Evolutionary conservation across 2,888 invertebrate species (phyloP).

Genomic region (Dyspetes luteomarginatus): DNA sequence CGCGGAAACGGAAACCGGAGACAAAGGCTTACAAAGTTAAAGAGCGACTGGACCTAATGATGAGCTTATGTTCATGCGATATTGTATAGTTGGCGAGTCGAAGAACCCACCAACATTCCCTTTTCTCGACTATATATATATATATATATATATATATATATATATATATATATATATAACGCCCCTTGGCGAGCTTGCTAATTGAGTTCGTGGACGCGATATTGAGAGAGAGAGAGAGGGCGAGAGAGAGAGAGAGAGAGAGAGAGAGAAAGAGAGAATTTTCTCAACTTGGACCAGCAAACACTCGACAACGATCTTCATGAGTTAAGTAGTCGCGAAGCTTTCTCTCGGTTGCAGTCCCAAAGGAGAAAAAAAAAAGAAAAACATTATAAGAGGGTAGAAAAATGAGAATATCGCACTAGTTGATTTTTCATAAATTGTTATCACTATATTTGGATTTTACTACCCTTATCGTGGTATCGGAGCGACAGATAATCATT

Average conservation of each 20-base stretch:
- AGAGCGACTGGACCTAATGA: conserved; percentile 29
- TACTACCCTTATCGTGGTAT: conserved; percentile 37
- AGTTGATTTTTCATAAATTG: background rate
- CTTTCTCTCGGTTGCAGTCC: background rate
- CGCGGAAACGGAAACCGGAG: conserved; percentile 27
- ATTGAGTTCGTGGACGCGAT: conserved; percentile 56
- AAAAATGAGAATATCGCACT: conserved; percentile 15
- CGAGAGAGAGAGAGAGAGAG: no score
- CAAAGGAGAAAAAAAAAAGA: background rate
- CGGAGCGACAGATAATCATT: conserved; percentile 30
- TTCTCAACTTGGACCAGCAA: background rate
- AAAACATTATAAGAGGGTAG: background rate
- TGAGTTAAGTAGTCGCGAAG: conserved; percentile 39
- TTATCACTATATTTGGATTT: background rate
- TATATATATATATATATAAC: no score
- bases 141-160: no score
- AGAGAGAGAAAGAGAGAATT: no score
- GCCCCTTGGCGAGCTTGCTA: conserved; percentile 55
- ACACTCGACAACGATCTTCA: conserved; percentile 33
- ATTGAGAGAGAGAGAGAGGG: no score
- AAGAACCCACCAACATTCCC: background rate
- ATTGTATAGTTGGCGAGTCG: conserved; percentile 1
- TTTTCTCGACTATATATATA: background rate
- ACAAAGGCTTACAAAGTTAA: conserved; percentile 53
- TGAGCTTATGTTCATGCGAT: no score